phyloP scores from a whole-genome alignment of 2,797 vertebrate species.

The Melopsittacus undulatus region DNA sequence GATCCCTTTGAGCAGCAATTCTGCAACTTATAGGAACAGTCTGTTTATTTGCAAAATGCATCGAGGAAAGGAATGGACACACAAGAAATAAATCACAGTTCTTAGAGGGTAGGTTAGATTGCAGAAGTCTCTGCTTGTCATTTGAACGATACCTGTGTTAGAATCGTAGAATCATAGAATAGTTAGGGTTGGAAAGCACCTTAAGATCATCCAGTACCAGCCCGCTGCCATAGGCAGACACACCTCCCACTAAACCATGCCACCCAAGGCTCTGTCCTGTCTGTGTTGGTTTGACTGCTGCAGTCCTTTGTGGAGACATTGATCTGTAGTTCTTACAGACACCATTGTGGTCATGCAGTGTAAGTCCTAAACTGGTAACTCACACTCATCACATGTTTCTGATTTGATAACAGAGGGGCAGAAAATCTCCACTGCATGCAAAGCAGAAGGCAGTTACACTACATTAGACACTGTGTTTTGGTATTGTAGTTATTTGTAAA shows the following conservation, averaged over 20 bases:
- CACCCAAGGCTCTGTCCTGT: no score
- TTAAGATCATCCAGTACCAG: no score
- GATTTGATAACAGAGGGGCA: conserved; percentile 39
- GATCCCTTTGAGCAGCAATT: background rate
- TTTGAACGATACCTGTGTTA: background rate
- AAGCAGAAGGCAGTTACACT: conserved; percentile 35
- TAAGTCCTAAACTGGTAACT: conserved; percentile 9
- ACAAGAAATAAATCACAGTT: background rate
- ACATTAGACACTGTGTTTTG: background rate
- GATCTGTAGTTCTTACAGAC: background rate
- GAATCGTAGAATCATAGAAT: no score
- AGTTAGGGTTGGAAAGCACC: no score
- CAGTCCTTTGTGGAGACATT: background rate
- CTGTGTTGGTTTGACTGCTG: background rate
- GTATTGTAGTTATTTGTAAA: background rate
- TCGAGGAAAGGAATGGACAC: background rate
- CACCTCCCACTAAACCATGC: no score
- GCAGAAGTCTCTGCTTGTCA: background rate
- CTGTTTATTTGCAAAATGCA: background rate
- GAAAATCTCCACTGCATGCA: conserved; percentile 49
- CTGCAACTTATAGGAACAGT: background rate
- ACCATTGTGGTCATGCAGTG: background rate
- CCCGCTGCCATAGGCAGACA: no score
- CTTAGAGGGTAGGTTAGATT: background rate
- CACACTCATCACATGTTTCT: conserved; percentile 25